phyloP scores from a whole-genome alignment of 2,113 vertebrate genomes.

The Peromyscus californicus region DNA sequence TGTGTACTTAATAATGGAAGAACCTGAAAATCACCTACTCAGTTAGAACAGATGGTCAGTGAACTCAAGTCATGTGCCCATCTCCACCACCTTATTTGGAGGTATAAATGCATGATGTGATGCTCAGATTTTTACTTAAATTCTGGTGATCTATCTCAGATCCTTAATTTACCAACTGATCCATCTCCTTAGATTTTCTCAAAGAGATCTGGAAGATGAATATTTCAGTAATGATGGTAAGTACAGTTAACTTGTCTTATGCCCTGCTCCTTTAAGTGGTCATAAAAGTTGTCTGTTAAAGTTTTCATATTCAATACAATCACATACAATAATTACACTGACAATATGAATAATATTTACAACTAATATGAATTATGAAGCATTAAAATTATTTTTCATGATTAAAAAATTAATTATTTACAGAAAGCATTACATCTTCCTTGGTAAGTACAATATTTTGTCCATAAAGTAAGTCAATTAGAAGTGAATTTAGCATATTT shows the following conservation, averaged over 20 bases:
- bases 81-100: neutral
- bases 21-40: neutral
- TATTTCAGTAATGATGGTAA: neutral
- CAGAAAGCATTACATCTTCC: neutral
- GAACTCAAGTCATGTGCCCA: too few relatives aligned
- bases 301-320: neutral
- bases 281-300: neutral
- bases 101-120: too few relatives aligned
- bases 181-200: too few relatives aligned
- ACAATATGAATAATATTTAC: neutral
- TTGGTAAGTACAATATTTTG: neutral
- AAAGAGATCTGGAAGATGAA: neutral
- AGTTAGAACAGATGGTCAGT: neutral
- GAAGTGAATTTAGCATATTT: neutral
- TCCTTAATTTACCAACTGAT: neutral
- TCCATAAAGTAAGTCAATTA: constrained; percentile 6
- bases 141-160: neutral
- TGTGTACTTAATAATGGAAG: neutral
- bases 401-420: neutral
- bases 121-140: neutral
- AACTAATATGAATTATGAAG: neutral
- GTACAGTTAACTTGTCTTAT: constrained; percentile 33
- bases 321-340: neutral
- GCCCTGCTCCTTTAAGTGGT: neutral
- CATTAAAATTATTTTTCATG: neutral